phyloP scores from a whole-genome alignment of 2,888 invertebrate genomes.

The Gastrophysa polygoni region DNA sequence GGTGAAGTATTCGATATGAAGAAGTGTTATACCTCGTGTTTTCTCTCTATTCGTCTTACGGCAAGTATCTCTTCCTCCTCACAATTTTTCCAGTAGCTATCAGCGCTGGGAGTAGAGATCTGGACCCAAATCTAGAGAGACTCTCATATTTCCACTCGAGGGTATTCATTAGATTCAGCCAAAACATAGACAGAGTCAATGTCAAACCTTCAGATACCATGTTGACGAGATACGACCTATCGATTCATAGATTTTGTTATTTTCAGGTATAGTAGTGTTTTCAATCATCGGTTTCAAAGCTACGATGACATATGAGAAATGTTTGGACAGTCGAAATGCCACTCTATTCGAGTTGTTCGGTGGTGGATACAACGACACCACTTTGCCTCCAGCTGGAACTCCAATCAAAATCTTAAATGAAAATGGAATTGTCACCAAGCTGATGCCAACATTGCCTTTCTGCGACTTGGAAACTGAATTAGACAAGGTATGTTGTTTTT shows the following conservation, averaged over 20 bases:
- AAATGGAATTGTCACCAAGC: constrained; percentile 64
- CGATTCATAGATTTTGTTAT: background rate
- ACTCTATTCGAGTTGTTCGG: constrained; percentile 67
- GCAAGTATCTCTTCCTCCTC: no score
- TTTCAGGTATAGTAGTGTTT: constrained; percentile 86
- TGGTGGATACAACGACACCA: constrained; percentile 51
- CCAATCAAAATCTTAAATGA: constrained; percentile 61
- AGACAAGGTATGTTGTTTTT: constrained; percentile 82
- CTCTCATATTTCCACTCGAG: no score
- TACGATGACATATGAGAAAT: constrained; percentile 80
- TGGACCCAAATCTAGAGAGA: no score
- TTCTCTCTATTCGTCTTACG: no score
- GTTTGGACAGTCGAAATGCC: constrained; percentile 68
- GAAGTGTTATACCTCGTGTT: no score
- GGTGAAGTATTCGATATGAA: background rate
- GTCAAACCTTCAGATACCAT: no score
- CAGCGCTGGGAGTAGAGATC: no score
- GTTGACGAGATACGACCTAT: no score
- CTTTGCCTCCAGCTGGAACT: constrained; percentile 65
- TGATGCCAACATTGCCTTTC: constrained; percentile 72
- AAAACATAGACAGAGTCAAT: no score
- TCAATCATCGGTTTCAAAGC: constrained; percentile 94
- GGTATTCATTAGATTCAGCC: no score
- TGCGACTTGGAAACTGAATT: constrained; percentile 87
- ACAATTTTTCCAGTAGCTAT: no score